phyloP scores from a whole-genome alignment of 2,888 invertebrate genomes.

The Stictocephala bisonia region DNA sequence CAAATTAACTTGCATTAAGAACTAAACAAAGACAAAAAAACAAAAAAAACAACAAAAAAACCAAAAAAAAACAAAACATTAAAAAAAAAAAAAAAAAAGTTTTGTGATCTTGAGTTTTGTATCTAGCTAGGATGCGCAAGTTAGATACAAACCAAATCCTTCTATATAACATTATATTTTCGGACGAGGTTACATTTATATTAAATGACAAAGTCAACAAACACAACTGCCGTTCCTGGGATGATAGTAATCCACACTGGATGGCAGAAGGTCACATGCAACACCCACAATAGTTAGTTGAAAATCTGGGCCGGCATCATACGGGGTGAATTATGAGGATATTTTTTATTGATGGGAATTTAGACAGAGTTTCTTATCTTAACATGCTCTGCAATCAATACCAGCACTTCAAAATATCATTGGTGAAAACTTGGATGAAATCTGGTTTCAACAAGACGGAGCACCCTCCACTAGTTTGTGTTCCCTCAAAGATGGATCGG shows the following conservation, averaged over 20 bases:
- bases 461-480: not conserved
- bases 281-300: slow-evolving; percentile 37
- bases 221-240: slow-evolving; percentile 45
- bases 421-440: not conserved
- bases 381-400: not conserved
- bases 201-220: slow-evolving; percentile 43
- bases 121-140: slow-evolving; percentile 20
- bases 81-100: too few species aligned
- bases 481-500: not conserved
- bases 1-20: slow-evolving; percentile 29
- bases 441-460: not conserved
- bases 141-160: slow-evolving; percentile 10
- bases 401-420: not conserved
- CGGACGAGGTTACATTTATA: slow-evolving; percentile 44
- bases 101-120: slow-evolving; percentile 36
- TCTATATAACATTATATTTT: slow-evolving; percentile 41
- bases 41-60: too few species aligned
- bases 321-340: slow-evolving; percentile 16
- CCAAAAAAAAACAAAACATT: too few species aligned
- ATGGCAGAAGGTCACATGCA: slow-evolving; percentile 34
- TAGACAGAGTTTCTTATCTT: slow-evolving; percentile 3
- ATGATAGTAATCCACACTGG: slow-evolving; percentile 24
- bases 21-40: slow-evolving; percentile 36
- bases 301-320: slow-evolving; percentile 48
- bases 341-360: slow-evolving; percentile 15